Percentiles rank a stretch among this genome's conserved stretches.
These are phyloP conservation scores for Coelopa frigida DNA, from an alignment of 1,140 invertebrate genomes.

Conservation along the genomic window DNA sequence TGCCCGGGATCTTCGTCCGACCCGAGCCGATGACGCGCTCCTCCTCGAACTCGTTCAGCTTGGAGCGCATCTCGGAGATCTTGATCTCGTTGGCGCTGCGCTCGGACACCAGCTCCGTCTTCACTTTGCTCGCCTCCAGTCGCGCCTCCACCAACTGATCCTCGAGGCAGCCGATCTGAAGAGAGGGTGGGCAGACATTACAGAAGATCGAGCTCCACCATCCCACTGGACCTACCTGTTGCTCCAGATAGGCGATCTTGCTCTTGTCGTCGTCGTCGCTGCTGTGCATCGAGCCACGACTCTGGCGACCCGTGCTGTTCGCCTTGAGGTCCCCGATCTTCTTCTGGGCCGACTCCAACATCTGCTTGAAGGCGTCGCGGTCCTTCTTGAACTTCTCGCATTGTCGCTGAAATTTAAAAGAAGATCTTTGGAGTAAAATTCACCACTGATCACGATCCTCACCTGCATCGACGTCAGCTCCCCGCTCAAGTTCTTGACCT, in stretches of 20 bases:
- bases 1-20: conserved; percentile 72
- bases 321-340: conserved; percentile 68
- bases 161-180: conserved; percentile 66
- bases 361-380: conserved; percentile 83
- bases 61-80: conserved; percentile 80
- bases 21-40: conserved; percentile 71
- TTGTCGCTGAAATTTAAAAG: conserved; percentile 27
- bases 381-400: conserved; percentile 71
- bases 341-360: conserved; percentile 78
- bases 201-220: neutral
- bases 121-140: conserved; percentile 73
- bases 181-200: neutral
- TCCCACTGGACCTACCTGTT: conserved; percentile 50
- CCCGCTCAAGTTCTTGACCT: conserved; percentile 74
- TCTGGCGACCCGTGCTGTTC: conserved; percentile 44
- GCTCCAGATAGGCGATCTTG: conserved; percentile 64
- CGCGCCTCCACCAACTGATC: conserved; percentile 80
- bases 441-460: conserved; percentile 22
- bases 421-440: neutral
- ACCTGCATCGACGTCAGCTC: conserved; percentile 79
- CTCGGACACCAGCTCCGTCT: conserved; percentile 84
- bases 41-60: conserved; percentile 86
- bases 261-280: conserved; percentile 53
- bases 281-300: conserved; percentile 41
- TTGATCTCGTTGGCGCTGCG: conserved; percentile 81